phyloP scores from a whole-genome alignment of 2,113 vertebrate genomes.

The Macquaria australasica region DNA sequence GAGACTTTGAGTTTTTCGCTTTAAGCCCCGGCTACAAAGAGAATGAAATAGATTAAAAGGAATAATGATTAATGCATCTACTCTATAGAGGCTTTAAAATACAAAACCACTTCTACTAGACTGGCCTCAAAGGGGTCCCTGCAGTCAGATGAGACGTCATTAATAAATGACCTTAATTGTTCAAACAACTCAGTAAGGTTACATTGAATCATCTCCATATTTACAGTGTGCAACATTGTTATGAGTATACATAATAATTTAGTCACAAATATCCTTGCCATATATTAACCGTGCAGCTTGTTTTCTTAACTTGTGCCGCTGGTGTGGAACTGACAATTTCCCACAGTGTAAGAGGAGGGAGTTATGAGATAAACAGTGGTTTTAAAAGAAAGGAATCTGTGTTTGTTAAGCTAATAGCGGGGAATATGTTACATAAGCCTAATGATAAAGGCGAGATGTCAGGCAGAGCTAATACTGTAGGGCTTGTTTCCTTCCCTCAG shows the following conservation, averaged over 20 bases:
- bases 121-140: constrained; percentile 24
- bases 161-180: constrained; percentile 29
- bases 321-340: constrained; percentile 12
- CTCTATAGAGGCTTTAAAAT: constrained; percentile 13
- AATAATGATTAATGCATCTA: constrained; percentile 30
- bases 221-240: neutral
- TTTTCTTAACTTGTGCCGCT: neutral
- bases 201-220: neutral
- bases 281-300: constrained; percentile 19
- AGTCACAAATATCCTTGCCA: constrained; percentile 6
- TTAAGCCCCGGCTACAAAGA: neutral
- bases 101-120: constrained; percentile 7
- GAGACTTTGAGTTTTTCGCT: neutral
- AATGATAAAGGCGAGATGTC: constrained; percentile 61
- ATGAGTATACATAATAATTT: constrained; percentile 1
- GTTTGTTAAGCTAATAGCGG: constrained; percentile 43
- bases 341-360: neutral
- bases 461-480: constrained; percentile 29
- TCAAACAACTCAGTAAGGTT: constrained; percentile 26
- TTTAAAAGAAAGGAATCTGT: constrained; percentile 28
- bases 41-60: constrained; percentile 12
- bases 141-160: constrained; percentile 20
- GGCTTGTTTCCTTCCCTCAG: constrained; percentile 41
- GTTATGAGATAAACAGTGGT: constrained; percentile 23
- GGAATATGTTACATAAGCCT: constrained; percentile 45